Base-by-base conservation (phyloP, 1,140 invertebrate genomes). In the Muscidifurax raptorellus region DNA sequence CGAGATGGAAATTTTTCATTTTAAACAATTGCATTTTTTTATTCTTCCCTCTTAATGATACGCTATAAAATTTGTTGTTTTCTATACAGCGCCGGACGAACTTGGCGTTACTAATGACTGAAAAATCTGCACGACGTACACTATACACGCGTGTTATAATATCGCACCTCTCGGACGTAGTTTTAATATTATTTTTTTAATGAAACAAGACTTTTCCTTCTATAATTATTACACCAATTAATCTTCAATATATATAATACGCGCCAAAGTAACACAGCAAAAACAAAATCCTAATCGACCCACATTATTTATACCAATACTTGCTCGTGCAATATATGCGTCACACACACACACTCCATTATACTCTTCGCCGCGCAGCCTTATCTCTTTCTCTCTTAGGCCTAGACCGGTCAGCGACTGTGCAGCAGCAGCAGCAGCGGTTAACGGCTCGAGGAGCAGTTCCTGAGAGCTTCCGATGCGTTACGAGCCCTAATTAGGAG, bases 401-500 rank as follows among this genome's bases (percentile, higher is more conserved):
- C 5, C 5, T 59, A n/a, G 3, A 59, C 52, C 52, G 52, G 52
- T 59, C 52, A 59, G 18, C 52, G 52, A 59, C 52, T 59, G 22
- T 28, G 27, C 66, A 32, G 5, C 32, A 32, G 32, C 32, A 32
- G 5, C 32, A 40, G 27, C 28, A 30, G 10, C 28, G 80, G 80
- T 82, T 80, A 85, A 80, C 75, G 83, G 85, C 84, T 76, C 71
- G 75, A 64, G 86, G 27, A 83, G 36, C 67, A 78, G 75, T 78
- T 83, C 66, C 67, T 40, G 28, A 6, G 77, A 80, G 82, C 84
- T 87, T 86, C 86, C 84, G 86, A 87, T 87, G 86, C 86, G 86
- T 87, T 87, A 87, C 84, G 82, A 84, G 84, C 64, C 82, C 86
- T 86, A 87, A 87, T 87, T 87, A 87, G 81, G 36, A 87, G 82